Base-by-base conservation (phyloP, 2,888 invertebrate species). In the Synergus umbraculus region DNA sequence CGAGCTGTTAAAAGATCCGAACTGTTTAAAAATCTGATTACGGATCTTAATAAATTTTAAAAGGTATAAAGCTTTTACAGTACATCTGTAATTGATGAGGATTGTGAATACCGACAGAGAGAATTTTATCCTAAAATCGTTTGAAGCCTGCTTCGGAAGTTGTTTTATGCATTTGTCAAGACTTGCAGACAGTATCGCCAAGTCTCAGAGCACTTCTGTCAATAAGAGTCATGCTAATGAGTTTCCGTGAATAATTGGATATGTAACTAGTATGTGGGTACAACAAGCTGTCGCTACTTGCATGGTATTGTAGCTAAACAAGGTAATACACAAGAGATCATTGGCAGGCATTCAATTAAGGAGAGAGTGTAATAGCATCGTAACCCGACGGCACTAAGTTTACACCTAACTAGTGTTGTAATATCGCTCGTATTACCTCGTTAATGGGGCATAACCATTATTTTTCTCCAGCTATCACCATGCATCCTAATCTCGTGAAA, bases 211-310 rank as follows among this genome's bases (percentile, higher is more conserved):
- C 78, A 58, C 22, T 37, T 15, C 80, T 41, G 67, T 73, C 69
- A 81, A 76, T 83, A 78, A 73, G 79, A 79, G 80, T 78, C 73
- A 80, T 78, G 83, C 73, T 80, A 80, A 83, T 79, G 79, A 76
- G 78, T 80, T 83, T 78, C 80, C 78, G 77, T 76, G 77, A 80
- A 80, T 80, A 82, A 83, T 79, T 73, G 15, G 29, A 13, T 29
- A 67, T 67, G 44, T 67, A 67, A 67, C 22, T 4, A 78, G 81
- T 78, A 77, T 77, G 83, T 76, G 43, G 67, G 79, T 67, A 76
- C 67, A 79, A 49, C 43, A 29, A 76, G 41, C 37, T 60, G 54
- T 49, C 64, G 60, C 76, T 64, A 64, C 77, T 69, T n/a, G 18
- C 15, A 49, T 7, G 4, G 37, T 64, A 77, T 64, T 64, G 76